A percentile compares a stretch with the other conserved stretches of the same genome.
phyloP scores from a whole-genome alignment of 2,797 vertebrate genomes.

The Sebastes oblongus region DNA sequence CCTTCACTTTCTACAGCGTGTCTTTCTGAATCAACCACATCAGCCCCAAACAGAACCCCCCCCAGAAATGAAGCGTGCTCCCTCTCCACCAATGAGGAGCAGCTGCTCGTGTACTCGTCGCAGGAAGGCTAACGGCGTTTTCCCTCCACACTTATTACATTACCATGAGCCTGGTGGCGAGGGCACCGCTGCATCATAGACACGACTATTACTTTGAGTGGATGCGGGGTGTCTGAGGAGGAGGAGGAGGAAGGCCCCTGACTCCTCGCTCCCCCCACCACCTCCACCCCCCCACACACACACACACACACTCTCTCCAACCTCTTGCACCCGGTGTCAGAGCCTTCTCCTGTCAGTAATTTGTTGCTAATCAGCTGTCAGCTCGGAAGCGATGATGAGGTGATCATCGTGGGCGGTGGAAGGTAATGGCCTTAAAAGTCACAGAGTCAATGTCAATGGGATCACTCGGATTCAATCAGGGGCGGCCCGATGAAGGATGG shows the following conservation, averaged over 20 bases:
- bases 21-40: not conserved
- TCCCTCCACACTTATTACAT: constrained; percentile 61
- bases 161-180: constrained; percentile 50
- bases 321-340: constrained; percentile 73
- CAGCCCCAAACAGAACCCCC: not conserved
- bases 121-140: constrained; percentile 23
- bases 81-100: constrained; percentile 58
- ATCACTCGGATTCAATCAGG: constrained; percentile 97
- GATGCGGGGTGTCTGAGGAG: not conserved
- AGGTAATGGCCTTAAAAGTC: constrained; percentile 99
- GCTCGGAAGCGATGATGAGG: constrained; percentile 90
- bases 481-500: constrained; percentile 91
- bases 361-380: constrained; percentile 99
- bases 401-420: constrained; percentile 89
- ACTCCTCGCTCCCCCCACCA: constrained; percentile 23
- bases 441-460: constrained; percentile 99
- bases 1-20: not conserved
- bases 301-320: constrained; percentile 18
- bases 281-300: not conserved
- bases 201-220: constrained; percentile 60
- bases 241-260: constrained; percentile 11
- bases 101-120: constrained; percentile 47
- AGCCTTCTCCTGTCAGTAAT: constrained; percentile 89
- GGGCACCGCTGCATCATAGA: constrained; percentile 35
- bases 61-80: not conserved